A percentile compares a stretch with the other conserved stretches of the same genome.
Evolutionary conservation across 2,797 vertebrate species (phyloP).

Genomic region (Melanotaenia trifasciata): DNA sequence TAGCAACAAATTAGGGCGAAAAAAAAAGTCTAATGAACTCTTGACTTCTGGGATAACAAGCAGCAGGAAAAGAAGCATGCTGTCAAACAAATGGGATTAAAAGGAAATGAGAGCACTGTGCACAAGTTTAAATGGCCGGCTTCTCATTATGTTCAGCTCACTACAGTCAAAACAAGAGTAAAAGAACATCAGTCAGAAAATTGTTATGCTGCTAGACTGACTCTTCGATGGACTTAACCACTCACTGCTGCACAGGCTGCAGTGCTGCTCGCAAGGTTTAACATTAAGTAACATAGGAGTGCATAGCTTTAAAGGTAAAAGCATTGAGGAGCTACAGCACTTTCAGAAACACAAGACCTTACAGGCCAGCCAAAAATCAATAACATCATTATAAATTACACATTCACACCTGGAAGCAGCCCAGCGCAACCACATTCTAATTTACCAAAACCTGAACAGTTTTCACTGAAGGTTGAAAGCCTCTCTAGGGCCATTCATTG

Average conservation of each 20-base stretch:
- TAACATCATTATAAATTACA: background rate
- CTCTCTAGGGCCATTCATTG: background rate
- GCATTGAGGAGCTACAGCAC: background rate
- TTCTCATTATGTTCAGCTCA: constrained; percentile 40
- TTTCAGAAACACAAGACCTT: constrained; percentile 2
- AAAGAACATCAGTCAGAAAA: constrained; percentile 56
- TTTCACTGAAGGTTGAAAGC: background rate
- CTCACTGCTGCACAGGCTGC: constrained; percentile 22
- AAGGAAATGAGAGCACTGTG: constrained; percentile 36
- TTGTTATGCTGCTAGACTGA: constrained; percentile 36
- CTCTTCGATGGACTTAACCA: constrained; percentile 55
- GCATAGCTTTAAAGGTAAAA: constrained; percentile 9
- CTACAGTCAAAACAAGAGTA: constrained; percentile 51
- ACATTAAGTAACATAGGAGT: constrained; percentile 2
- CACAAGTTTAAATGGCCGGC: constrained; percentile 43
- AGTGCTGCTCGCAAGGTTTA: constrained; percentile 13
- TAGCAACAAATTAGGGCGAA: constrained; percentile 30
- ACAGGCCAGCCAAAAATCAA: background rate
- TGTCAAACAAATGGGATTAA: constrained; percentile 64
- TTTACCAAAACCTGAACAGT: background rate
- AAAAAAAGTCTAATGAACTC: constrained; percentile 17
- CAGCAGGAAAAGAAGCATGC: constrained; percentile 33
- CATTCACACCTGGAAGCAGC: constrained; percentile 1
- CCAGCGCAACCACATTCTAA: background rate
- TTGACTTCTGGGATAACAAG: constrained; percentile 48